phyloP scores from a whole-genome alignment of 1,140 invertebrate genomes.

The Plutomurus gul region DNA sequence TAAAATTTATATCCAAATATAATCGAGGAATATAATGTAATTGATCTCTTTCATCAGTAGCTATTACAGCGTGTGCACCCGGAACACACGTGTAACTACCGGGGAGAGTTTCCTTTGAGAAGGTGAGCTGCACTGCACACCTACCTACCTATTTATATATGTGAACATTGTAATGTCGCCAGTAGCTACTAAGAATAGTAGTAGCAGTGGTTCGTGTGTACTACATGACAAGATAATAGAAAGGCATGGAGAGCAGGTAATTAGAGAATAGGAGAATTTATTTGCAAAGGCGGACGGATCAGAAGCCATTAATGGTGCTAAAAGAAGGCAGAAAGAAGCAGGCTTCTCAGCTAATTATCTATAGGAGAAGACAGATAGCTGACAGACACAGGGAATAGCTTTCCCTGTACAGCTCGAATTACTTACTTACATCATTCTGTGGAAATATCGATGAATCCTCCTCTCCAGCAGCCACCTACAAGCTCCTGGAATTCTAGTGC shows the following conservation, averaged over 20 bases:
- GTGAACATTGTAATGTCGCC: neutral
- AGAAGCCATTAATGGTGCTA: slow-evolving; percentile 42
- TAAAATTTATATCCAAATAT: no score
- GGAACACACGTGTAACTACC: no score
- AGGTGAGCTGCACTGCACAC: no score
- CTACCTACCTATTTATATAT: neutral
- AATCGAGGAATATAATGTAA: no score
- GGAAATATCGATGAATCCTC: neutral
- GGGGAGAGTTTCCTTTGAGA: no score
- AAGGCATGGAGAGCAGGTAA: slow-evolving; percentile 29
- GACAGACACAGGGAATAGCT: slow-evolving; percentile 16
- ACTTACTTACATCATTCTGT: neutral
- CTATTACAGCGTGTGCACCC: no score
- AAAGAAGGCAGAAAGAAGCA: slow-evolving; percentile 37
- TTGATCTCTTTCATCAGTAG: no score
- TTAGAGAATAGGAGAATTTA: slow-evolving; percentile 45
- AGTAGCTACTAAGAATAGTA: neutral
- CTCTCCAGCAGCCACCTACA: neutral
- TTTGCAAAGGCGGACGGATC: slow-evolving; percentile 39
- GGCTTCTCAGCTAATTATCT: slow-evolving; percentile 45
- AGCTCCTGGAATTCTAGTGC: no score
- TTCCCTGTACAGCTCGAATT: neutral
- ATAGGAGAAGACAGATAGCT: slow-evolving; percentile 44
- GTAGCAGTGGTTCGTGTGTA: neutral
- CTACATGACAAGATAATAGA: slow-evolving; percentile 9